phyloP scores from a whole-genome alignment of 2,797 vertebrate species.

The Serranus cabrilla region DNA sequence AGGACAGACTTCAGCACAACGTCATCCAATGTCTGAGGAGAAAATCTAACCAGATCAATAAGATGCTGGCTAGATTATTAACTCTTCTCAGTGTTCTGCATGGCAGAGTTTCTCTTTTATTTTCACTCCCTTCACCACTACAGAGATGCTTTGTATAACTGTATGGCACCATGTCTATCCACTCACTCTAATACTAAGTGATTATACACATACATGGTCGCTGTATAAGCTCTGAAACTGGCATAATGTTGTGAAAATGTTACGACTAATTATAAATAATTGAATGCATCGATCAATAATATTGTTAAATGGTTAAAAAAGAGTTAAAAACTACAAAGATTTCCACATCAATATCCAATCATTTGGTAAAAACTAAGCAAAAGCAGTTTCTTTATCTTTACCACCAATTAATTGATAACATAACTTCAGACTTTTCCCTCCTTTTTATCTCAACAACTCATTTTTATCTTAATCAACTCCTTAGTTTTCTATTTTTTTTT shows the following conservation, averaged over 20 bases:
- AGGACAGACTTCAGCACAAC: constrained; percentile 15
- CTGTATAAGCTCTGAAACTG: not conserved
- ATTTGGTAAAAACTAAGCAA: not conserved
- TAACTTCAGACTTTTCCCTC: not conserved
- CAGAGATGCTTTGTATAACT: constrained; percentile 1
- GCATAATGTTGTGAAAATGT: not conserved
- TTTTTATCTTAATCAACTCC: not conserved
- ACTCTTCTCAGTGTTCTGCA: constrained; percentile 2
- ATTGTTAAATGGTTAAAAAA: not conserved
- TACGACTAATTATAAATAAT: too few relatives aligned
- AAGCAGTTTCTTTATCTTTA: not conserved
- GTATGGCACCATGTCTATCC: not conserved
- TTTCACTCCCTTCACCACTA: constrained; percentile 8
- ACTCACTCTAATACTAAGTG: not conserved
- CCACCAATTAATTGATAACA: not conserved
- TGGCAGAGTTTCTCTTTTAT: not conserved
- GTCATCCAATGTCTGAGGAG: constrained; percentile 30
- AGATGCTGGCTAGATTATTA: constrained; percentile 12
- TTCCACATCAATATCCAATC: not conserved
- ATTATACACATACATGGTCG: not conserved
- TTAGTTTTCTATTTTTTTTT: not conserved
- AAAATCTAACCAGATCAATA: constrained; percentile 40
- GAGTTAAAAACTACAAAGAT: not conserved
- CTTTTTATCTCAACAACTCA: not conserved
- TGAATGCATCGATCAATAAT: not conserved